A percentile compares a stretch with the other conserved stretches of the same genome.
phyloP scores from a whole-genome alignment of 2,888 invertebrate genomes.

The Podabrus alpinus region DNA sequence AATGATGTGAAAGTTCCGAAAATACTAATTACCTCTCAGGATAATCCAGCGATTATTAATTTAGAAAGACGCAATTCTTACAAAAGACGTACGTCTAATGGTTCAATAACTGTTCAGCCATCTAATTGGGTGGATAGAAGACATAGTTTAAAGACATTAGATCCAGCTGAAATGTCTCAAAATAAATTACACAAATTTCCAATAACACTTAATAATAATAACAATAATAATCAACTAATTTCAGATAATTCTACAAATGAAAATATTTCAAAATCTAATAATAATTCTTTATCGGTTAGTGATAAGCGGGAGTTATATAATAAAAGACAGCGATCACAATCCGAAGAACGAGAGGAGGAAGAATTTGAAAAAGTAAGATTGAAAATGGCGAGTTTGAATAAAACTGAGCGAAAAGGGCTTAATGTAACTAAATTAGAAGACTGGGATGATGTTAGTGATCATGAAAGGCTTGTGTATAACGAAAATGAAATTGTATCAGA shows the following conservation, averaged over 20 bases:
- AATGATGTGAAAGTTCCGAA: slow-evolving; percentile 43
- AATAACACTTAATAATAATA: slow-evolving; percentile 34
- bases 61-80: slow-evolving; percentile 57
- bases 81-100: slow-evolving; percentile 55
- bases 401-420: slow-evolving; percentile 51
- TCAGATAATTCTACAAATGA: slow-evolving; percentile 39
- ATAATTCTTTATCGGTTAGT: slow-evolving; percentile 33
- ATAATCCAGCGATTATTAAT: slow-evolving; percentile 55
- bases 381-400: slow-evolving; percentile 54
- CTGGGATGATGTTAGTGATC: slow-evolving; percentile 56
- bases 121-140: slow-evolving; percentile 49
- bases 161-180: slow-evolving; percentile 44
- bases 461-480: slow-evolving; percentile 44
- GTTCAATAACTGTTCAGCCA: slow-evolving; percentile 50
- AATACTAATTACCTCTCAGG: slow-evolving; percentile 60
- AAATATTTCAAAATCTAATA: background rate
- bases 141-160: slow-evolving; percentile 45
- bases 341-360: slow-evolving; percentile 51
- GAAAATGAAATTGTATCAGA: slow-evolving; percentile 46
- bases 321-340: slow-evolving; percentile 46
- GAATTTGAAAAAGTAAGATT: slow-evolving; percentile 46
- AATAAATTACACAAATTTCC: slow-evolving; percentile 41
- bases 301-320: slow-evolving; percentile 43
- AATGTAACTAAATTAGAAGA: slow-evolving; percentile 48
- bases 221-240: slow-evolving; percentile 41